Conservation (phyloP, 2,113 vertebrate species). For the Ictalurus punctatus region DNA sequence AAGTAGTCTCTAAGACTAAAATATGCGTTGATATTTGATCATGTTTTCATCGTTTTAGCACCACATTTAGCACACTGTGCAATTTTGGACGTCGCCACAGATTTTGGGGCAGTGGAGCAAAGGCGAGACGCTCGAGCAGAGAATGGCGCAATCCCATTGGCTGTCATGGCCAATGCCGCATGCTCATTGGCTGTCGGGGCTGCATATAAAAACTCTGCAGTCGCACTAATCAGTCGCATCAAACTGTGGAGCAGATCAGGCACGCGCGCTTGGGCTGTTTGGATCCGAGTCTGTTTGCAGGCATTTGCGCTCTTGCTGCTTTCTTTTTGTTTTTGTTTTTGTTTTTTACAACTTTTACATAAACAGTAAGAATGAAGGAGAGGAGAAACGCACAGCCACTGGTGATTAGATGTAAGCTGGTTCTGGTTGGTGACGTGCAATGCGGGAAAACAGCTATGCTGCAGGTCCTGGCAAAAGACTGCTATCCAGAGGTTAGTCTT, state of each 20-base stretch:
- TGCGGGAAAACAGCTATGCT: slow-evolving; percentile 97
- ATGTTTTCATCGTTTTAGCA: too few relatives aligned
- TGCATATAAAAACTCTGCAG: slow-evolving; percentile 68
- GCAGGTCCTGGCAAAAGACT: slow-evolving; percentile 94
- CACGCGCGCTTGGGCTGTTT: neutral
- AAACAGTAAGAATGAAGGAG: slow-evolving; percentile 80
- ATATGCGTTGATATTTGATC: neutral
- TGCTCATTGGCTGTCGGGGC: slow-evolving; percentile 68
- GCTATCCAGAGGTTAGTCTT: slow-evolving; percentile 89
- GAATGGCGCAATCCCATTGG: slow-evolving; percentile 26
- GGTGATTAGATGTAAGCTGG: slow-evolving; percentile 92
- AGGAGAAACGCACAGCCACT: slow-evolving; percentile 83
- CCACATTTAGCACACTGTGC: neutral
- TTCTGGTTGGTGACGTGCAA: slow-evolving; percentile 93
- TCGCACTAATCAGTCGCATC: slow-evolving; percentile 67
- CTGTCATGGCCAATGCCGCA: neutral
- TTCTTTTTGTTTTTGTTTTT: slow-evolving; percentile 39
- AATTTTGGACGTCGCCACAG: slow-evolving; percentile 17
- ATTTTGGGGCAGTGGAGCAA: slow-evolving; percentile 18
- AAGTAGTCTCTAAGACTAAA: neutral
- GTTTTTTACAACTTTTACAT: too few relatives aligned
- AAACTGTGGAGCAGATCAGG: neutral
- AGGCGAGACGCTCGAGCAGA: neutral
- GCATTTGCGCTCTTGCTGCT: neutral
- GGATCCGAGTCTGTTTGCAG: slow-evolving; percentile 2